phyloP scores from a whole-genome alignment of 2,113 vertebrate genomes.

The Gymnarchus niloticus region DNA sequence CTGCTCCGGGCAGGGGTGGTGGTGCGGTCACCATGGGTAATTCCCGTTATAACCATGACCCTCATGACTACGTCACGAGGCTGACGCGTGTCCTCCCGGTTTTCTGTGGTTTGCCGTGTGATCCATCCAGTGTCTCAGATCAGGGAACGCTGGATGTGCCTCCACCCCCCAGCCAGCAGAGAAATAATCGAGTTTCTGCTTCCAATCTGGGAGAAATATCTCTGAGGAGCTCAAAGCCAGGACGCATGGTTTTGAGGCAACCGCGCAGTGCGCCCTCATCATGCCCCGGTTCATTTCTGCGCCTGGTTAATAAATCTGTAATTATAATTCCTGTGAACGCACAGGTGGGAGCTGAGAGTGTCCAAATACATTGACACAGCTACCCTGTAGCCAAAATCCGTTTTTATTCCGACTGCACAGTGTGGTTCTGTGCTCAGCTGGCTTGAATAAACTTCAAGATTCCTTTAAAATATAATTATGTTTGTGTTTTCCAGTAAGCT shows the following conservation, averaged over 20 bases:
- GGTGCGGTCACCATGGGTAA: no score
- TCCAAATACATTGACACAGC: neutral
- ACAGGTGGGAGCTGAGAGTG: neutral
- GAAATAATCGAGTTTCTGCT: constrained; percentile 4
- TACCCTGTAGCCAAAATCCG: neutral
- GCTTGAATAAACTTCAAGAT: neutral
- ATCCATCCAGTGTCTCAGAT: neutral
- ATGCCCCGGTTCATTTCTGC: neutral
- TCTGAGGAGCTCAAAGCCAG: neutral
- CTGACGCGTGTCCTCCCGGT: neutral
- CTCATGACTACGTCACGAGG: neutral
- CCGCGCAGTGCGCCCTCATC: neutral
- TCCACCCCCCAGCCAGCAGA: neutral
- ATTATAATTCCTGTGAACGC: neutral
- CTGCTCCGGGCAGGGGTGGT: no score
- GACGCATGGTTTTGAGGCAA: neutral
- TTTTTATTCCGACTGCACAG: neutral
- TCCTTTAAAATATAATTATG: neutral
- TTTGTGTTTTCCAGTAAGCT: constrained; percentile 74
- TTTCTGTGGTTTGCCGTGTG: neutral
- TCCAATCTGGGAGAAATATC: neutral
- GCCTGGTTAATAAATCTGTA: neutral
- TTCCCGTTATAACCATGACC: no score
- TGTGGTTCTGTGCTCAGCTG: neutral
- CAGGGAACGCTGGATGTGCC: neutral